Percentiles rank a stretch among this genome's conserved stretches.
Conservation (phyloP, 1,140 invertebrate species). For the Sitophilus oryzae region DNA sequence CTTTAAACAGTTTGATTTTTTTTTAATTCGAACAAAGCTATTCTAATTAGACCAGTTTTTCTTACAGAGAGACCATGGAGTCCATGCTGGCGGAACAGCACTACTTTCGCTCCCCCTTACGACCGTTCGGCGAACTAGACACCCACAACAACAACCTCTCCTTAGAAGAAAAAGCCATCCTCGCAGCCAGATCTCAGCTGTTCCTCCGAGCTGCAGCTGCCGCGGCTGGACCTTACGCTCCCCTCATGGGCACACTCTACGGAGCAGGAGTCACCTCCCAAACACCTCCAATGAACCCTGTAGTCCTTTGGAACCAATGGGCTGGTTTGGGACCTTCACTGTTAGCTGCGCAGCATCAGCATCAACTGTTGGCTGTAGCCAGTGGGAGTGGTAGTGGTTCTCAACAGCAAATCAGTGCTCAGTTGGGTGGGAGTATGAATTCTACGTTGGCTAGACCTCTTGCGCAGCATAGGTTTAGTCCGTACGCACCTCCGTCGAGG, state of each 20-base stretch:
- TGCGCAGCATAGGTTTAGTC: constrained; percentile 53
- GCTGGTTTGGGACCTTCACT: constrained; percentile 53
- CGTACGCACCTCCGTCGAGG: constrained; percentile 48
- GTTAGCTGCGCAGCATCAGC: constrained; percentile 42
- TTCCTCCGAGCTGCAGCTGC: constrained; percentile 61
- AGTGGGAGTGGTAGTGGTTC: too few species aligned
- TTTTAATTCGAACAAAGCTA: too few species aligned
- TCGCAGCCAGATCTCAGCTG: constrained; percentile 62
- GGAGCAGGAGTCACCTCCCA: constrained; percentile 48
- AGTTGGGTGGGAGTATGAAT: constrained; percentile 50
- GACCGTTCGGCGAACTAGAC: constrained; percentile 65
- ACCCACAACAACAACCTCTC: constrained; percentile 62
- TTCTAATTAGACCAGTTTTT: constrained; percentile 28
- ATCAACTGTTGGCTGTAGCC: constrained; percentile 42
- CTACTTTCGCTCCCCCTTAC: constrained; percentile 63
- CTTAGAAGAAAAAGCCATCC: constrained; percentile 67
- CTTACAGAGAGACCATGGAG: constrained; percentile 72
- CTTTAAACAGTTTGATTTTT: too few species aligned
- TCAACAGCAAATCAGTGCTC: constrained; percentile 37
- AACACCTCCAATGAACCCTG: constrained; percentile 34
- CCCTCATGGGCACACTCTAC: constrained; percentile 47
- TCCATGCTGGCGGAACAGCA: constrained; percentile 75
- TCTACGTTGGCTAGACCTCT: constrained; percentile 46
- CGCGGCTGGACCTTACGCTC: constrained; percentile 51
- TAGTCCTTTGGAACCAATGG: constrained; percentile 57